A percentile compares a stretch with the other conserved stretches of the same genome.
Evolutionary conservation across 2,888 invertebrate genomes (phyloP).

Genomic region (Mesorhabditis belari): DNA sequence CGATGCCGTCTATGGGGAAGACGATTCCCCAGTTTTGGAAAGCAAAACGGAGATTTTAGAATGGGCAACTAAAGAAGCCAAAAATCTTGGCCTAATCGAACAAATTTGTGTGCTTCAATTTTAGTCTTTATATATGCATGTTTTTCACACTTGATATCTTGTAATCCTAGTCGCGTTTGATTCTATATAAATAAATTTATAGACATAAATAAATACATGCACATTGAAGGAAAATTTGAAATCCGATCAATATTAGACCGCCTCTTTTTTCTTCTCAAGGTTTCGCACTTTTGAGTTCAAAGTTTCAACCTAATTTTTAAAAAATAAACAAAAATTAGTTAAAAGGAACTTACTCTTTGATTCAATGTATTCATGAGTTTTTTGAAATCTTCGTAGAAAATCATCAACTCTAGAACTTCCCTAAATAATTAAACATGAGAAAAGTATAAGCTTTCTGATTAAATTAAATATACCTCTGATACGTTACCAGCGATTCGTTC

Average conservation of each 20-base stretch:
- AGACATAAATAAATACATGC: too few relatives aligned
- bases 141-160: neutral
- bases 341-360: neutral
- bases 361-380: neutral
- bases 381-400: neutral
- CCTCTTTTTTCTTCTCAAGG: too few relatives aligned
- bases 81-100: conserved; percentile 37
- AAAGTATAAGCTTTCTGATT: neutral
- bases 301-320: too few relatives aligned
- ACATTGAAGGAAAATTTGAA: too few relatives aligned
- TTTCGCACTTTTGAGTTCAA: too few relatives aligned
- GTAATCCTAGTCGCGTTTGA: too few relatives aligned
- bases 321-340: too few relatives aligned
- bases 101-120: too few relatives aligned
- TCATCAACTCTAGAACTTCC: neutral
- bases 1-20: conserved; percentile 45
- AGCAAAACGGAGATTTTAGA: conserved; percentile 39
- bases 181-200: too few relatives aligned
- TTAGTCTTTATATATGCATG: neutral
- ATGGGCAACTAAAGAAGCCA: conserved; percentile 48
- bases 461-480: neutral
- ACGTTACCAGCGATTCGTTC: neutral
- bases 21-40: conserved; percentile 30
- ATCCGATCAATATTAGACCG: too few relatives aligned
- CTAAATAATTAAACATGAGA: neutral